Evolutionary conservation across 2,797 vertebrate species (phyloP).

Genomic region (Oreochromis mossambicus): DNA sequence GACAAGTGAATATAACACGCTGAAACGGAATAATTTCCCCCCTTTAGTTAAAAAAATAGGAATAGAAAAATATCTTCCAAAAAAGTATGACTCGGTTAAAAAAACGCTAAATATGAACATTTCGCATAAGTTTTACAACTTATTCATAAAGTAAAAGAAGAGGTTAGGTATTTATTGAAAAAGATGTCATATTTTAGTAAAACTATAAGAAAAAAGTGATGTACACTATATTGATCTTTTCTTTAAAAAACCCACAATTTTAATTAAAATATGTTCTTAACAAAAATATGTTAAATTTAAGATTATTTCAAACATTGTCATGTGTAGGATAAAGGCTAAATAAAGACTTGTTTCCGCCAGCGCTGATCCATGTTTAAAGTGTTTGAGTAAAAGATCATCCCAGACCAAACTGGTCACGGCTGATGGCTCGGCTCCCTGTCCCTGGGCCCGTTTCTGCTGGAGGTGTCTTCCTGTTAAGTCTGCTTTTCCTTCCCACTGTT

Average conservation of each 20-base stretch:
- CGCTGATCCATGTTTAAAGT: not conserved
- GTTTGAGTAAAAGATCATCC: accelerated
- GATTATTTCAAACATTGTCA: not conserved
- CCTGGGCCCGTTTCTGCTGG: not conserved
- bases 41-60: not conserved
- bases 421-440: not conserved
- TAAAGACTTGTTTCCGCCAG: not conserved
- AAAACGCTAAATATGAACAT: not conserved
- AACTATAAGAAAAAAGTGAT: not conserved
- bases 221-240: not conserved
- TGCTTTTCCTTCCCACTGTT: not conserved
- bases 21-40: not conserved
- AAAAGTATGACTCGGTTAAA: not conserved
- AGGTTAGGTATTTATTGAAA: not conserved
- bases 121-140: not conserved
- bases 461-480: not conserved
- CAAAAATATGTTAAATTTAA: not conserved
- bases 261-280: not conserved
- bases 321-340: not conserved
- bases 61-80: not conserved
- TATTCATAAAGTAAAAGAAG: not conserved
- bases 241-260: accelerated
- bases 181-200: not conserved
- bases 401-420: not conserved
- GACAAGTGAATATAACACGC: accelerated